A percentile compares a stretch with the other conserved stretches of the same genome.
These are phyloP conservation scores for Chloromyia formosa DNA, from an alignment of 2,888 invertebrate genomes.

Conservation along the genomic window DNA sequence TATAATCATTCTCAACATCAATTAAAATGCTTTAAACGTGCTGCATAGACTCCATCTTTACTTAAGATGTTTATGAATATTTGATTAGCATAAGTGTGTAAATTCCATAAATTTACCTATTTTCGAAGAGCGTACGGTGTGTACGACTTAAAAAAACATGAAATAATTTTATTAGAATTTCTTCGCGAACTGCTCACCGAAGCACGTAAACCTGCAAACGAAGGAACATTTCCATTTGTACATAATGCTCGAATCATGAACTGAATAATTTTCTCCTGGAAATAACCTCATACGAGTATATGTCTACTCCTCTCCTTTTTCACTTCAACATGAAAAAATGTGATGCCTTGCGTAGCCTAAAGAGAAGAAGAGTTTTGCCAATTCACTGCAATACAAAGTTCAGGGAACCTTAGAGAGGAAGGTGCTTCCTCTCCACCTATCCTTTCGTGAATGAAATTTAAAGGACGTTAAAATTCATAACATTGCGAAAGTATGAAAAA, in stretches of 20 bases:
- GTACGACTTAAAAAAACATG: background rate
- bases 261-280: constrained; percentile 30
- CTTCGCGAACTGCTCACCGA: background rate
- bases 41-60: too few relatives aligned
- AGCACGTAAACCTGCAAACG: background rate
- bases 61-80: background rate
- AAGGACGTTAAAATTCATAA: constrained; percentile 33
- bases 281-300: too few relatives aligned
- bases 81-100: background rate
- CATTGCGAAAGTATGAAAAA: constrained; percentile 35
- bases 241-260: constrained; percentile 28
- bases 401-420: background rate
- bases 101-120: background rate
- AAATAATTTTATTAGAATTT: background rate
- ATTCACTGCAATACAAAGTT: too few relatives aligned
- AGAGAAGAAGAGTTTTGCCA: too few relatives aligned
- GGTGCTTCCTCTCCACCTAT: too few relatives aligned
- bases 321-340: background rate
- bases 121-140: background rate
- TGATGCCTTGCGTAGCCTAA: background rate
- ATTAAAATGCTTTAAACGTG: too few relatives aligned
- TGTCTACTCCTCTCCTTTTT: background rate
- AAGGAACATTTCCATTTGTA: constrained; percentile 23
- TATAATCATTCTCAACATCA: too few relatives aligned
- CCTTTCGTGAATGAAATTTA: too few relatives aligned